Base-by-base conservation (phyloP, 2,113 vertebrate genomes). In the Marmota monax region DNA sequence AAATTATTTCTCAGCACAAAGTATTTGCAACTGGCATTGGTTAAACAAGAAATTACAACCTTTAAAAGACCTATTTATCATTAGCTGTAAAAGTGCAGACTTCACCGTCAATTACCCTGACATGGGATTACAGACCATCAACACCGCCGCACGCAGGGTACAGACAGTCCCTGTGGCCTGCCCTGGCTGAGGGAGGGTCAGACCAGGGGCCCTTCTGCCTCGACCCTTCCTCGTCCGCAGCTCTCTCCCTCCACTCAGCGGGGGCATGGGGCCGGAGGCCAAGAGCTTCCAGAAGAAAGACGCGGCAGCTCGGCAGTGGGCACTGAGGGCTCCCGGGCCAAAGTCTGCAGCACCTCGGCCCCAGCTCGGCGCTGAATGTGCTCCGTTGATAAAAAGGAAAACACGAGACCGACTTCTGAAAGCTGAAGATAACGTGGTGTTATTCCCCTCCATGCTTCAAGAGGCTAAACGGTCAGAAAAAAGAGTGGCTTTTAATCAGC, bases 41-140 rank as follows among this genome's bases (percentile, higher is more conserved):
- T 98, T 98, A 98, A 98, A 98, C 91, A 37, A 98, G 98, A 98
- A 99, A 98, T 98, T 98, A 98, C 98, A 98, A 96, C 98, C 95
- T 98, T 98, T 98, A 98, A 98, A 98, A 98, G 98, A 56, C 88
- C 98, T 94, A 98, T 98, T 98, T 98, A 98, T 98, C 56, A 72
- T 97, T 98, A 97, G 98, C 98, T 98, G 98, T 97, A 98, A 98
- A 96, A 98, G 98, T 93, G 98, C 83, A 76, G 98, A 98, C 98
- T 98, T 98, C 84, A 95, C 98, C 84, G 96, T 86, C 88, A 96
- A 98, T 97, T 98, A 97, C 74, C 70, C 96, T 97, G 98, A 98
- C 98, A 97, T 96, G 97, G 95, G 98, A 98, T 97, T 96, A 98
- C 90, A 95, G 87, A 93, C 97, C 96, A 88, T 92, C 95, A 97